phyloP scores from a whole-genome alignment of 2,888 invertebrate genomes.

The Rhimphoctona megacephalus region DNA sequence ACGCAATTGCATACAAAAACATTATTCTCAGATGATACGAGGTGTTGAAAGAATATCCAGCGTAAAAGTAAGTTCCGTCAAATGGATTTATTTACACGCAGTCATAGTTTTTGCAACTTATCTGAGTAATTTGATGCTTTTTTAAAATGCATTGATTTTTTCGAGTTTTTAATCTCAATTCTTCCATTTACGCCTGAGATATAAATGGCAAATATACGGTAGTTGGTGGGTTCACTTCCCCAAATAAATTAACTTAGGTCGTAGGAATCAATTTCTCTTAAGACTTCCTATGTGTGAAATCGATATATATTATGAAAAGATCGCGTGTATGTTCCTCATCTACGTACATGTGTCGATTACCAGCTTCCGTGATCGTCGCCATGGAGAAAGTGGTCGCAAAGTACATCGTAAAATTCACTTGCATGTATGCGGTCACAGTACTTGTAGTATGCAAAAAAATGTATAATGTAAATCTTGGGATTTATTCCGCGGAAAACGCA shows the following conservation, averaged over 20 bases:
- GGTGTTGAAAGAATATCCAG: background rate
- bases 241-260: background rate
- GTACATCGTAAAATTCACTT: constrained; percentile 42
- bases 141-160: background rate
- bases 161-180: background rate
- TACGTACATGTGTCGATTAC: background rate
- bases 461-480: constrained; percentile 9
- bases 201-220: background rate
- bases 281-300: constrained; percentile 22
- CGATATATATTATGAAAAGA: constrained; percentile 12
- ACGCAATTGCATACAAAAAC: background rate
- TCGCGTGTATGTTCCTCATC: constrained; percentile 7
- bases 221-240: background rate
- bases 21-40: background rate
- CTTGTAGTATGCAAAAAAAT: background rate
- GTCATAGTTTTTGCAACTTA: too few relatives aligned
- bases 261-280: constrained; percentile 13
- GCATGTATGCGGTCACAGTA: background rate
- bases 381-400: constrained; percentile 34
- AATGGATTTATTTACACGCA: background rate
- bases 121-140: too few relatives aligned
- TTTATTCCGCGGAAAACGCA: constrained; percentile 12
- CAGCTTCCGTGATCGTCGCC: constrained; percentile 17
- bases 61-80: background rate
- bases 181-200: background rate